Conservation (phyloP, 2,888 invertebrate species). For the Orthosia incerta region DNA sequence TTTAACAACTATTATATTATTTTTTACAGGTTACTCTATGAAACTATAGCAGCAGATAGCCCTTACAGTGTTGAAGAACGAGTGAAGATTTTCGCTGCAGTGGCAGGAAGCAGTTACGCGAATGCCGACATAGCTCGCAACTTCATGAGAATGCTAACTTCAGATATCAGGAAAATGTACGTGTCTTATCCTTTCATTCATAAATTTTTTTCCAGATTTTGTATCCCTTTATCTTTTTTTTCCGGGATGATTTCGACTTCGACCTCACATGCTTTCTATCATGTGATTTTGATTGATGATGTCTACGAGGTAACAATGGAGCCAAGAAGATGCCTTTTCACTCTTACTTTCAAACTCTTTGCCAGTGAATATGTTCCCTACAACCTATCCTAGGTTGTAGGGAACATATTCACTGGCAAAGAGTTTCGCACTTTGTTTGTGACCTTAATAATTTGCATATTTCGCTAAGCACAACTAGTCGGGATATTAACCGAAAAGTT, state of each 20-base stretch:
- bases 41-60: conserved; percentile 74
- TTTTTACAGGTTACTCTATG: conserved; percentile 74
- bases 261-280: background rate
- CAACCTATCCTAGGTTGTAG: background rate
- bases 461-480: background rate
- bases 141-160: conserved; percentile 85
- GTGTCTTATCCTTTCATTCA: conserved; percentile 48
- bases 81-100: conserved; percentile 84
- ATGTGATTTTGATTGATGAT: background rate
- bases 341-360: too few relatives aligned
- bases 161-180: conserved; percentile 78
- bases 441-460: background rate
- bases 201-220: too few relatives aligned
- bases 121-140: conserved; percentile 88
- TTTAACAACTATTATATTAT: background rate
- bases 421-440: background rate
- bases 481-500: background rate
- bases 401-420: too few relatives aligned
- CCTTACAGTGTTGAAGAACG: conserved; percentile 83
- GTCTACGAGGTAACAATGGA: background rate
- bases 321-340: background rate
- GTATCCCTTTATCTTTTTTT: background rate
- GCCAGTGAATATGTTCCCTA: too few relatives aligned
- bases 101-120: conserved; percentile 79
- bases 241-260: background rate